A percentile compares a stretch with the other conserved stretches of the same genome.
Conservation (phyloP, 2,888 invertebrate species). For the Arrhopalites spinosus region DNA sequence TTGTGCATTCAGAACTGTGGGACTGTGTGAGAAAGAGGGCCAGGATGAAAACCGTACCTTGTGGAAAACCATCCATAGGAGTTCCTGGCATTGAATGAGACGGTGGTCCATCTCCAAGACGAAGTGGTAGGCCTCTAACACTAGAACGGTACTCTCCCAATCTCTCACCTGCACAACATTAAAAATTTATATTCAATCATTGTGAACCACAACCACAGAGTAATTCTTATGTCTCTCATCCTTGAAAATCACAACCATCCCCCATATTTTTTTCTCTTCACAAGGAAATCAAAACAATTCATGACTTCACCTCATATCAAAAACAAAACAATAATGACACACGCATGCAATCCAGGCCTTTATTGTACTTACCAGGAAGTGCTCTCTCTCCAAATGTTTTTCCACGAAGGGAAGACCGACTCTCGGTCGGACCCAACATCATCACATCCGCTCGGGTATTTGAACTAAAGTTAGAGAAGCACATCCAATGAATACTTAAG, state of each 20-base stretch:
- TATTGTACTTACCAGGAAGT: constrained; percentile 53
- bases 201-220: not conserved
- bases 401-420: constrained; percentile 55
- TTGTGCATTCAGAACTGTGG: no score
- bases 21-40: no score
- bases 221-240: not conserved
- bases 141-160: constrained; percentile 56
- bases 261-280: not conserved
- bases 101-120: constrained; percentile 55
- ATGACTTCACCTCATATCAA: not conserved
- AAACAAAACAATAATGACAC: not conserved
- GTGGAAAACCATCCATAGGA: constrained; percentile 57
- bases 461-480: constrained; percentile 50
- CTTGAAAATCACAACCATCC: not conserved
- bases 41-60: no score
- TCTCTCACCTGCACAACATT: constrained; percentile 56
- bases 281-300: not conserved
- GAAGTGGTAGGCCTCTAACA: constrained; percentile 55
- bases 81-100: constrained; percentile 56
- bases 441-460: constrained; percentile 56
- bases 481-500: constrained; percentile 38
- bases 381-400: constrained; percentile 57
- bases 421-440: constrained; percentile 56
- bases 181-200: constrained; percentile 42
- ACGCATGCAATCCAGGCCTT: not conserved